Evolutionary conservation across 2,113 vertebrate species (phyloP).

Genomic region (Pomatorhinus ruficollis): DNA sequence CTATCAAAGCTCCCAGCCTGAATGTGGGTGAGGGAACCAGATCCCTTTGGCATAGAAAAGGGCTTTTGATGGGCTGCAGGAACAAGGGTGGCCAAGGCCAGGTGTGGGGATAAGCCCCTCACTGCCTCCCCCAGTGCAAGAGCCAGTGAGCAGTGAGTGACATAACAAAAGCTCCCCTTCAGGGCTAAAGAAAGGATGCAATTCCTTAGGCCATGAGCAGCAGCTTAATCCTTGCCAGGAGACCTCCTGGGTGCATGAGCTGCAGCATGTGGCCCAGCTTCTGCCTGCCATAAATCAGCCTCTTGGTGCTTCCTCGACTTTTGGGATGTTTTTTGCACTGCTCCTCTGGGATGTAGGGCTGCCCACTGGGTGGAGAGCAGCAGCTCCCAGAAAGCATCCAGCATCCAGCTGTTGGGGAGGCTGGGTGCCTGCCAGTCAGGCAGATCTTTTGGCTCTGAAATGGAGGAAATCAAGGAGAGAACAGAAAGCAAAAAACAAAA

Average conservation of each 20-base stretch:
- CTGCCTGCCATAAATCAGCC: not conserved
- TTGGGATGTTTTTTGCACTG: rapidly evolving
- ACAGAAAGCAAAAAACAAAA: not conserved
- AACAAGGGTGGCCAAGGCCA: not conserved
- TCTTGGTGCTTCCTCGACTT: rapidly evolving
- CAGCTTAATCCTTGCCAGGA: not conserved
- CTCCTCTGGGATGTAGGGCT: not conserved
- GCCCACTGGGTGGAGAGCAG: rapidly evolving
- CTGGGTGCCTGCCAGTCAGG: not conserved
- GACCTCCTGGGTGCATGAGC: not conserved
- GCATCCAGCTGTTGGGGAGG: not conserved
- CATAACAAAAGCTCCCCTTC: not conserved
- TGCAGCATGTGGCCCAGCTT: not conserved
- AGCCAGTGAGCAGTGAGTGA: not conserved
- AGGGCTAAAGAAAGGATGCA: not conserved
- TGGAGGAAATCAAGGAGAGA: not conserved
- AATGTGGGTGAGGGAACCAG: not conserved
- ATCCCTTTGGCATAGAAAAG: not conserved
- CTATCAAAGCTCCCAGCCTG: not conserved
- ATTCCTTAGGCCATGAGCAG: not conserved
- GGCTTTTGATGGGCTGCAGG: not conserved
- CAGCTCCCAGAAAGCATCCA: not conserved
- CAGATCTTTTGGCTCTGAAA: not conserved
- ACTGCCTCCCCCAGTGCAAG: rapidly evolving
- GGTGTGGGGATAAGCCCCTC: rapidly evolving